These are phyloP conservation scores for Plemyria rubiginata DNA, from an alignment of 2,888 invertebrate genomes.

Conservation along the genomic window DNA sequence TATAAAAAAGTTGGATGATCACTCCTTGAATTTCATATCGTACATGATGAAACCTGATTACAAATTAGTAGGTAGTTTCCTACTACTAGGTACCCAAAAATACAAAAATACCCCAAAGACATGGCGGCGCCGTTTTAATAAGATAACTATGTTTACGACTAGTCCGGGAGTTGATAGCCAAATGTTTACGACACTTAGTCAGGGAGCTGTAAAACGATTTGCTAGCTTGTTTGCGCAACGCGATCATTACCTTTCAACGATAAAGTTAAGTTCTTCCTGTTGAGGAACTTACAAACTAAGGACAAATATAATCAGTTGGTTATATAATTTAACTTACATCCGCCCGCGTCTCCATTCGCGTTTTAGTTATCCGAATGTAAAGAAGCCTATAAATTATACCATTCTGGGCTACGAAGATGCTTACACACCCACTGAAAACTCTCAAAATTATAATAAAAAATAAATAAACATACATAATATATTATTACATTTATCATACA, in stretches of 20 bases:
- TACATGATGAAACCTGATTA: not conserved
- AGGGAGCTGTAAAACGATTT: slow-evolving; percentile 41
- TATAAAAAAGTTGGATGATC: no score
- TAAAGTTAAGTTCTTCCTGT: not conserved
- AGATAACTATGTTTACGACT: slow-evolving; percentile 27
- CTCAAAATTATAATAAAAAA: no score
- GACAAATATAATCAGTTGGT: not conserved
- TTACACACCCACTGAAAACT: no score
- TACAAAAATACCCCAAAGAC: slow-evolving; percentile 14
- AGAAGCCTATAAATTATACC: no score
- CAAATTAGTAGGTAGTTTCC: not conserved
- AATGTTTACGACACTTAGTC: slow-evolving; percentile 34
- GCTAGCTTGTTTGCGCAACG: slow-evolving; percentile 34
- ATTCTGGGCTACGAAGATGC: no score
- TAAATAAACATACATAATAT: no score
- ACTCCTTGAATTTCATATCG: not conserved
- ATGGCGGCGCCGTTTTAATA: slow-evolving; percentile 25
- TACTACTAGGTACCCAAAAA: not conserved
- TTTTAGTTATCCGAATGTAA: no score
- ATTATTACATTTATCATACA: no score
- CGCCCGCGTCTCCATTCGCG: no score
- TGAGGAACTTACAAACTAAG: not conserved
- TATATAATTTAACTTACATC: no score
- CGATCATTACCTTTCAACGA: slow-evolving; percentile 4
- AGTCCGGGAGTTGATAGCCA: slow-evolving; percentile 18